A percentile compares a stretch with the other conserved stretches of the same genome.
These are phyloP conservation scores for Alviniconcha strummeri DNA, from an alignment of 2,888 invertebrate genomes.

Conservation along the genomic window DNA sequence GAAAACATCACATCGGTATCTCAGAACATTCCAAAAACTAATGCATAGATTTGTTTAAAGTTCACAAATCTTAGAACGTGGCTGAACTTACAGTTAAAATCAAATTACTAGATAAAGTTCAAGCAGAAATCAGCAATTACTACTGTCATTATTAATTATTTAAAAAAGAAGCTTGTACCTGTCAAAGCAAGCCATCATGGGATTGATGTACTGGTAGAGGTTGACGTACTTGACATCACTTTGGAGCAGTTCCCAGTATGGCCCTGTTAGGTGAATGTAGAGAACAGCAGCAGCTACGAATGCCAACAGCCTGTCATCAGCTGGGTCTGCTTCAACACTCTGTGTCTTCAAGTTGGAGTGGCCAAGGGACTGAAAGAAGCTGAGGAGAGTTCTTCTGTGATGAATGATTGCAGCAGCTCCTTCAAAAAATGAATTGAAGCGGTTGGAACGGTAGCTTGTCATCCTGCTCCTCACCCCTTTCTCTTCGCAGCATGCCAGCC, in stretches of 20 bases:
- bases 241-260: conserved; percentile 29
- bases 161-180: background rate
- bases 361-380: conserved; percentile 8
- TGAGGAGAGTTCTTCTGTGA: background rate
- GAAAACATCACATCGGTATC: background rate
- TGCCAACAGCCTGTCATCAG: conserved; percentile 6
- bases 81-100: too few relatives aligned
- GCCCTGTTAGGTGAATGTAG: conserved; percentile 19
- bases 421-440: conserved; percentile 29
- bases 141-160: background rate
- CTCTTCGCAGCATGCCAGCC: conserved; percentile 21
- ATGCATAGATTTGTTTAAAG: background rate
- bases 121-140: too few relatives aligned
- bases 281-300: background rate
- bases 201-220: conserved; percentile 20
- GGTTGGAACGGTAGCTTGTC: conserved; percentile 16
- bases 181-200: conserved; percentile 10
- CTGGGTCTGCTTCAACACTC: conserved; percentile 20
- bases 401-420: conserved; percentile 20
- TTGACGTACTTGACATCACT: conserved; percentile 16
- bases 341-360: conserved; percentile 26
- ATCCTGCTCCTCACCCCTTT: background rate
- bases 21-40: background rate
- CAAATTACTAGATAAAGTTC: too few relatives aligned
- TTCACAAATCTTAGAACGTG: too few relatives aligned